These are phyloP conservation scores for Poeciliopsis turneri DNA, from an alignment of 2,797 vertebrate species.

Conservation along the genomic window DNA sequence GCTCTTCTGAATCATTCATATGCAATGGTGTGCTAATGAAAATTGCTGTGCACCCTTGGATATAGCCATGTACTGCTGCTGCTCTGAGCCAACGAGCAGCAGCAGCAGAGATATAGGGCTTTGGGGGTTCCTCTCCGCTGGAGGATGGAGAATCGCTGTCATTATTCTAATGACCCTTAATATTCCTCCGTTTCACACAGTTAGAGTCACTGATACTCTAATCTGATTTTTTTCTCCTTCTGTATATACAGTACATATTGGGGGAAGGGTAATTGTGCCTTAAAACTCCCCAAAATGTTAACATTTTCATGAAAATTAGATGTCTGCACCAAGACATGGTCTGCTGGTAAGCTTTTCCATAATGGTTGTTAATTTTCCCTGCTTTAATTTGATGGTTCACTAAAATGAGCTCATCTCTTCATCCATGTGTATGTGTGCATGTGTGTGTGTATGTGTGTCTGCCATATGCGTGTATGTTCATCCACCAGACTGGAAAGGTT, in stretches of 20 bases:
- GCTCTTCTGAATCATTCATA: slow-evolving; percentile 71
- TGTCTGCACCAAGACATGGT: slow-evolving; percentile 25
- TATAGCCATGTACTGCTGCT: slow-evolving; percentile 30
- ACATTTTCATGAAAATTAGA: slow-evolving; percentile 14
- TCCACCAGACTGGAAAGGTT: slow-evolving; percentile 33
- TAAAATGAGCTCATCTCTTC: slow-evolving; percentile 34
- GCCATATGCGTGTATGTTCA: slow-evolving; percentile 28
- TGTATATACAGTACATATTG: not conserved
- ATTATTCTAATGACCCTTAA: slow-evolving; percentile 58
- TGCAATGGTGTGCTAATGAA: slow-evolving; percentile 52
- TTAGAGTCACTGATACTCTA: slow-evolving; percentile 7
- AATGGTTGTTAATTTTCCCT: slow-evolving; percentile 26
- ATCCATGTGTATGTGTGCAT: slow-evolving; percentile 7
- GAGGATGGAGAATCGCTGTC: slow-evolving; percentile 37
- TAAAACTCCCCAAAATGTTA: not conserved
- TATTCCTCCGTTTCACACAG: slow-evolving; percentile 26
- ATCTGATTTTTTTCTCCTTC: not conserved
- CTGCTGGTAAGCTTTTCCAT: slow-evolving; percentile 29
- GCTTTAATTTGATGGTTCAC: slow-evolving; percentile 63
- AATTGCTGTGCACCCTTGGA: slow-evolving; percentile 40
- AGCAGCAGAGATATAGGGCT: slow-evolving; percentile 15
- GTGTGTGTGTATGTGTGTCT: not conserved
- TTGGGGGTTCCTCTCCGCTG: slow-evolving; percentile 39
- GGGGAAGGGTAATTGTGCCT: not conserved
- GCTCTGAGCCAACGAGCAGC: slow-evolving; percentile 36